Conservation (phyloP, 2,797 vertebrate species). For the Hydrophis major region DNA sequence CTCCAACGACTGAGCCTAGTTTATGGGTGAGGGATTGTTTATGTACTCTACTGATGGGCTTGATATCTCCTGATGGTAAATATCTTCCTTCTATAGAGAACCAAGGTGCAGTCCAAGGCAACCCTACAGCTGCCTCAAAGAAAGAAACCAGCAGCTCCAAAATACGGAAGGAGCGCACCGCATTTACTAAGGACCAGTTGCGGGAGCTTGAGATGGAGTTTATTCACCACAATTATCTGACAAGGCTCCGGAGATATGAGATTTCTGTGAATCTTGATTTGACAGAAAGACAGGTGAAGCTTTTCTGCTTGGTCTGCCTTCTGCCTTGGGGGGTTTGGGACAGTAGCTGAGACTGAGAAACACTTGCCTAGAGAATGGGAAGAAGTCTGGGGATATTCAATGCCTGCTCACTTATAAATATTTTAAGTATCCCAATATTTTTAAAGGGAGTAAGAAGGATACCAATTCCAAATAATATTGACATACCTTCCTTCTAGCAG, state of each 20-base stretch:
- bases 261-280: constrained; percentile 98
- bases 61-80: neutral
- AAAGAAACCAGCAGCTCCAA: constrained; percentile 82
- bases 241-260: constrained; percentile 95
- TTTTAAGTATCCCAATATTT: neutral
- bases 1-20: neutral
- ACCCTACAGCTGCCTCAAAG: constrained; percentile 53
- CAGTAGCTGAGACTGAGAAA: neutral
- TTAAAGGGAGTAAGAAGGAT: neutral
- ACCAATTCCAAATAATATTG: neutral
- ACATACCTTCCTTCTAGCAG: neutral
- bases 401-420: neutral
- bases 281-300: constrained; percentile 91
- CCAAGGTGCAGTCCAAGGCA: constrained; percentile 69
- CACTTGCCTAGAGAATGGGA: neutral
- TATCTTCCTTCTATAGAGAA: constrained; percentile 72
- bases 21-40: neutral
- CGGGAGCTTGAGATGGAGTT: constrained; percentile 95
- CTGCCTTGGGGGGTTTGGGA: neutral
- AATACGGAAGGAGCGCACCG: constrained; percentile 92
- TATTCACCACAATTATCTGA: constrained; percentile 97
- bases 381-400: neutral
- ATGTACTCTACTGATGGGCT: neutral
- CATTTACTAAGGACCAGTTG: constrained; percentile 97
- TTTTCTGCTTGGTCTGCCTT: neutral